Evolutionary conservation across 2,113 vertebrate species (phyloP).

Genomic region (Heterochromis multidens): DNA sequence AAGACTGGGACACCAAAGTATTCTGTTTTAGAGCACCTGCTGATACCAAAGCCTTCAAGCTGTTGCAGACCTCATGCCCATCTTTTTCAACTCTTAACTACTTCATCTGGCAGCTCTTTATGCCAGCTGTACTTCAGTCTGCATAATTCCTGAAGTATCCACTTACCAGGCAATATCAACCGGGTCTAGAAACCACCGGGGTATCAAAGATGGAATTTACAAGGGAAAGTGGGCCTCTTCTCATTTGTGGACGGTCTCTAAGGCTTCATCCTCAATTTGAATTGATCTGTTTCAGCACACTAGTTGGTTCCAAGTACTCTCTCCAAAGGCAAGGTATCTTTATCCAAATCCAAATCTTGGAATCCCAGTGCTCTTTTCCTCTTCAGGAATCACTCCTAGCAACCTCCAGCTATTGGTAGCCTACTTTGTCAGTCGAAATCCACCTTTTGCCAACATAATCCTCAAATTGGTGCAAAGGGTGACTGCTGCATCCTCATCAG

Average conservation of each 20-base stretch:
- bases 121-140: not conserved
- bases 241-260: not conserved
- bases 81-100: not conserved
- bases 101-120: not conserved
- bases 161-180: too few species aligned
- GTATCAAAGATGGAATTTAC: too few species aligned
- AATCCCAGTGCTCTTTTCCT: not conserved
- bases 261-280: not conserved
- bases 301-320: not conserved
- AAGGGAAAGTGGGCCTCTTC: too few species aligned
- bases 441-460: too few species aligned
- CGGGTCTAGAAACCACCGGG: too few species aligned
- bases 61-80: not conserved
- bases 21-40: constrained; percentile 6
- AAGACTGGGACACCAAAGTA: not conserved
- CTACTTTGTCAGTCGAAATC: too few species aligned
- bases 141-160: too few species aligned
- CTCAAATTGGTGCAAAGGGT: not conserved
- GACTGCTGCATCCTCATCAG: not conserved
- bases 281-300: not conserved
- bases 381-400: not conserved
- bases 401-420: too few species aligned
- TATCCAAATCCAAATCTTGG: constrained; percentile 8
- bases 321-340: not conserved
- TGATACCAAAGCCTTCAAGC: not conserved